Conservation (phyloP, 2,888 invertebrate species). For the Phalangium opilio region DNA sequence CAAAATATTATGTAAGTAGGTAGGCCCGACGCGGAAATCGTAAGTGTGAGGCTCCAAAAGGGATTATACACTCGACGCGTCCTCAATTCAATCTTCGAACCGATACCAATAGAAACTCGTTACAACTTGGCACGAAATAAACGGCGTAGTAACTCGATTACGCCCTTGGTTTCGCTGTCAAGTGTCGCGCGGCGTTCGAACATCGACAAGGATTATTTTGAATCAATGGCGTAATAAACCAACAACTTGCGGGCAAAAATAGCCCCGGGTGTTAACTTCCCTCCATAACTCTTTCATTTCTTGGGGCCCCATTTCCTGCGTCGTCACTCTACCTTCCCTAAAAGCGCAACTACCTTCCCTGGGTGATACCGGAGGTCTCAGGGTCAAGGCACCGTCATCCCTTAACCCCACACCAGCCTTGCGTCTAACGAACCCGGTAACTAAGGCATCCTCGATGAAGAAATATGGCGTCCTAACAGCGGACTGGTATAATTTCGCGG, state of each 20-base stretch:
- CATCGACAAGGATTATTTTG: too few relatives aligned
- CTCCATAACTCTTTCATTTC: constrained; percentile 21
- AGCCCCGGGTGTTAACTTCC: constrained; percentile 21
- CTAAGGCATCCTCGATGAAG: constrained; percentile 24
- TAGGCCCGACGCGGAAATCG: too few relatives aligned
- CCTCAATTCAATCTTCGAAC: too few relatives aligned
- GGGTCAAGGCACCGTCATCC: constrained; percentile 16
- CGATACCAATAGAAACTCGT: too few relatives aligned
- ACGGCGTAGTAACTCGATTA: too few relatives aligned
- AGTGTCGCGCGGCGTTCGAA: too few relatives aligned
- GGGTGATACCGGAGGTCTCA: constrained; percentile 15
- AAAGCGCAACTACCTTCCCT: constrained; percentile 16
- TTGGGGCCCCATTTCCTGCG: constrained; percentile 18
- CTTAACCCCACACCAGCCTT: constrained; percentile 18
- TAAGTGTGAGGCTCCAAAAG: too few relatives aligned
- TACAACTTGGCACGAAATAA: too few relatives aligned
- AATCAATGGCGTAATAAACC: too few relatives aligned
- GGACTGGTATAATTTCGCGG: constrained; percentile 16
- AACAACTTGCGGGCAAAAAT: constrained; percentile 18
- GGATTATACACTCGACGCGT: too few relatives aligned
- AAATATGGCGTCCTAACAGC: constrained; percentile 20
- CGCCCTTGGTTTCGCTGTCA: too few relatives aligned
- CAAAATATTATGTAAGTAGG: too few relatives aligned
- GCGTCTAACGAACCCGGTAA: constrained; percentile 24
- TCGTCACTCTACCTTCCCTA: constrained; percentile 19